Evolutionary conservation across 2,888 invertebrate species (phyloP).

Genomic region (Erebia ligea): DNA sequence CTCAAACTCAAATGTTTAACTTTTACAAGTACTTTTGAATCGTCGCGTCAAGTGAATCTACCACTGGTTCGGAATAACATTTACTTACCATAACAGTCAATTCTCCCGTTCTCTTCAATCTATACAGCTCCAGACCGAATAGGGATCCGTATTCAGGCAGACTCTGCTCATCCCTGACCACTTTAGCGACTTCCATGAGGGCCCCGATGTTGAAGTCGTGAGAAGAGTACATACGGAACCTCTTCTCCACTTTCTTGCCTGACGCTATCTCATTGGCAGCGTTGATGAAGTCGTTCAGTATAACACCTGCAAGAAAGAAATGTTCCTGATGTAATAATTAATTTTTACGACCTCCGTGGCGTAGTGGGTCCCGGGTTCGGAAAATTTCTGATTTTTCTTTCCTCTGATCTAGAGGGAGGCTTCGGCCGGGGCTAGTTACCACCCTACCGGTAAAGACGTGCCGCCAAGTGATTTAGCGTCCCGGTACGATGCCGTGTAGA

Average conservation of each 20-base stretch:
- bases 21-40: background rate
- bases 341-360: too few species aligned
- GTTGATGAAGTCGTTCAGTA: slow-evolving; percentile 62
- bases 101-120: slow-evolving; percentile 53
- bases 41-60: too few species aligned
- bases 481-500: too few species aligned
- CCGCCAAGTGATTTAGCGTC: too few species aligned
- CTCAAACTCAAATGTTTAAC: background rate
- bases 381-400: too few species aligned
- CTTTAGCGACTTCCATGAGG: slow-evolving; percentile 64
- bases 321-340: background rate
- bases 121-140: slow-evolving; percentile 66
- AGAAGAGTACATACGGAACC: slow-evolving; percentile 60
- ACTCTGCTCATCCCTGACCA: slow-evolving; percentile 49
- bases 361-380: too few species aligned
- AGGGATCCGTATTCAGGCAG: slow-evolving; percentile 71
- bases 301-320: slow-evolving; percentile 57
- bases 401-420: too few species aligned
- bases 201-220: slow-evolving; percentile 76
- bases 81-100: slow-evolving; percentile 66
- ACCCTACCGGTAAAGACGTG: too few species aligned
- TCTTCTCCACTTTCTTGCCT: slow-evolving; percentile 53
- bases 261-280: slow-evolving; percentile 58
- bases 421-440: too few species aligned
- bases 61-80: too few species aligned